Evolutionary conservation across 2,113 vertebrate genomes (phyloP), one percentile per base, ranked within the genome.

Genomic region (Sapajus apella): DNA sequence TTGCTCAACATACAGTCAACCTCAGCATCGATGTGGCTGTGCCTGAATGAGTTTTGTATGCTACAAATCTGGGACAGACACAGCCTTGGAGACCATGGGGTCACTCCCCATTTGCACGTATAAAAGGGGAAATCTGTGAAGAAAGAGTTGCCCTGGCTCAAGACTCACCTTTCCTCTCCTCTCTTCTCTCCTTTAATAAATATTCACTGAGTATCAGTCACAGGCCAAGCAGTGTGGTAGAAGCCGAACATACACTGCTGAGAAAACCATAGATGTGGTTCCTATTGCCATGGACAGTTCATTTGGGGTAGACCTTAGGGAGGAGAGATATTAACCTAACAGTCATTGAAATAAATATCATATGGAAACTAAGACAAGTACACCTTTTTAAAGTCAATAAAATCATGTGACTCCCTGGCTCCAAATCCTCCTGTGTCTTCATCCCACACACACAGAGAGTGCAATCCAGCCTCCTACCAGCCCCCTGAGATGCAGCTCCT

Each of bases 61-160:
- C 89, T 70, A 43, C 27, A 25, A 45, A 8, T 43, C 8, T 2
- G 72, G 16, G 20, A 4, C 0, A 21, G 81, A 75, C 75, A 3
- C 52, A 12, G 47, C 77, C 52, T 58, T 8, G 45, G 14, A 73
- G 66, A 58, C 6, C 21, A 2, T 2, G 25, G 55, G 3, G 66
- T 40, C 12, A 2, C 25, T 35, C 45, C 3, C 2, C 21, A 13
- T 55, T 30, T 17, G 1, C 61, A 35, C 0, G 0, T 6, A 0
- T 23, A 10, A 92, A n/a, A 55, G 9, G 17, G 37, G 50, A 27
- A 5, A 50, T 25, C 3, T 27, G 68, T 27, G 11, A 35, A 61
- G 43, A 82, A 8, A 14, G 45, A 58, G 13, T 64, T 64, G 6
- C n/a, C 45, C 25, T 7, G 0, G 8, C 2, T 50, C 43, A 16